Evolutionary conservation across 1,140 invertebrate genomes (phyloP), one percentile per base, ranked within the genome.

Genomic region (Polypedilum pembai): DNA sequence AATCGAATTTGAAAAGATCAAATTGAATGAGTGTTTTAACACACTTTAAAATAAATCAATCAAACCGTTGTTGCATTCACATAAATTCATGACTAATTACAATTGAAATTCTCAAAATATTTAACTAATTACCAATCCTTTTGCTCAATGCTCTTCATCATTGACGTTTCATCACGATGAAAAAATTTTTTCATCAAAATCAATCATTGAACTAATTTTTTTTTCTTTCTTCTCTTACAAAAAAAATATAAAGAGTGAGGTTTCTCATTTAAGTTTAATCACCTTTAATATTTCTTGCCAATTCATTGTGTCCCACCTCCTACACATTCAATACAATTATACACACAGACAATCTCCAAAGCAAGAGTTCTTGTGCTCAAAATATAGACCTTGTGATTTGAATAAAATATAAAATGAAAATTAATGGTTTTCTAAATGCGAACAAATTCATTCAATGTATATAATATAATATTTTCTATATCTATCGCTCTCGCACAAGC

Each of bases 401-500:
- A 56, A 56, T 56, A 56, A 56, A 56, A 56, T 56, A 56, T 56
- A 56, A 56, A 56, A 56, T 56, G 45, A 56, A 56, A 15, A 56
- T 56, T 56, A 56, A 56, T 56, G 45, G 45, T 56, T n/a, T 56
- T n/a, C 12, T 56, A 56, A 56, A 56, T 56, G 10, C 45, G 45
- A 56, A 56, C 45, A 56, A 56, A 56, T 56, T 56, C 45, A 56
- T 56, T 56, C 8, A 56, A n/a, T 56, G 4, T 56, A 12, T 56
- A n/a, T 12, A n/a, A n/a, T 15, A n/a, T n/a, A n/a, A 56, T n/a
- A 56, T n/a, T 12, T 56, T 56, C 12, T n/a, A 10, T 56, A 56
- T 56, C 45, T 56, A 56, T 56, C 24, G 24, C 24, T 33, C 24
- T 33, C 24, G 24, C 1, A 33, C 24, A 33, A 33, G 12, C 12